A percentile compares a stretch with the other conserved stretches of the same genome.
Evolutionary conservation across 1,140 invertebrate species (phyloP).

Genomic region (Calliopsis andreniformis): DNA sequence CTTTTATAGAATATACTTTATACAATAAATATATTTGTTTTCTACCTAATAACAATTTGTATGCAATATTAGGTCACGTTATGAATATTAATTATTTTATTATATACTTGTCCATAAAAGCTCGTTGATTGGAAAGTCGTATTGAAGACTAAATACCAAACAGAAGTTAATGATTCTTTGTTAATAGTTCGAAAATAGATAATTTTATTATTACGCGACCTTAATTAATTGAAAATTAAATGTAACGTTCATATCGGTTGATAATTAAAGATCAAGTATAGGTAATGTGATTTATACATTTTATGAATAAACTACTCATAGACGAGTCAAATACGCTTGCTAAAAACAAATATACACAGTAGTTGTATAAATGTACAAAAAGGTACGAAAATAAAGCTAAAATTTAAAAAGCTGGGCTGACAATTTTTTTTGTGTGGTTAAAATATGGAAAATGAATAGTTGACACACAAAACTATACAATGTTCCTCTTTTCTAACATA

Average conservation of each 20-base stretch:
- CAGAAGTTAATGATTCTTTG: neutral
- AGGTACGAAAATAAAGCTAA: constrained; percentile 73
- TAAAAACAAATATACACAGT: constrained; percentile 59
- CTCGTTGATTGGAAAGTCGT: constrained; percentile 42
- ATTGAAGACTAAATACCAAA: constrained; percentile 18
- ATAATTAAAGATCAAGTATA: constrained; percentile 6
- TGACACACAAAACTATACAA: constrained; percentile 4
- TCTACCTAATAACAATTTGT: constrained; percentile 57
- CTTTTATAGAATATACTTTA: constrained; percentile 65
- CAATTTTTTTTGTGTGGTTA: constrained; percentile 9
- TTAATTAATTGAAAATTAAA: neutral
- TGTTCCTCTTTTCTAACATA: constrained; percentile 17
- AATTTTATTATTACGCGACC: neutral
- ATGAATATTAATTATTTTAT: constrained; percentile 4
- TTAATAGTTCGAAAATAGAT: neutral
- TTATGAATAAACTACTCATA: constrained; percentile 17
- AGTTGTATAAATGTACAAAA: constrained; percentile 77
- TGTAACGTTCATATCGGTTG: constrained; percentile 22
- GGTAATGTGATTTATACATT: constrained; percentile 42
- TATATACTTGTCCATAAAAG: constrained; percentile 17
- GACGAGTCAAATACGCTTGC: constrained; percentile 11
- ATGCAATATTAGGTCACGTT: constrained; percentile 36
- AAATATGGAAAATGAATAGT: constrained; percentile 44
- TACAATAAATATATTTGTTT: constrained; percentile 71
- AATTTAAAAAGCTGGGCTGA: constrained; percentile 27